Evolutionary conservation across 2,888 invertebrate genomes (phyloP).

Genomic region (Caenorhabditis sp.): DNA sequence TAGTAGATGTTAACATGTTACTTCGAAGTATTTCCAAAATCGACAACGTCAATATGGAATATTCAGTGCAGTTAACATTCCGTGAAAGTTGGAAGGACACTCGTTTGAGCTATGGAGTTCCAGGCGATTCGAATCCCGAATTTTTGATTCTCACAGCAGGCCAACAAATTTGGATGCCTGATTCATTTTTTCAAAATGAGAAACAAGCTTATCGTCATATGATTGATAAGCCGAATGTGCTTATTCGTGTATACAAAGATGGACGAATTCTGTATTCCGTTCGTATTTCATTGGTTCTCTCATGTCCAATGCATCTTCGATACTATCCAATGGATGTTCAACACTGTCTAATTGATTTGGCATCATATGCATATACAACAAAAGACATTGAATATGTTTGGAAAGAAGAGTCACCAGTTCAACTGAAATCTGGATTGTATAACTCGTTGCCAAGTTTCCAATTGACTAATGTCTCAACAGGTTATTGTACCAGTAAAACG

Average conservation of each 20-base stretch:
- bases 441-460: slow-evolving; percentile 82
- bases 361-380: slow-evolving; percentile 97
- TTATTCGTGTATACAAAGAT: slow-evolving; percentile 87
- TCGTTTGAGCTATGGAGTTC: slow-evolving; percentile 73
- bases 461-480: slow-evolving; percentile 89
- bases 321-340: slow-evolving; percentile 86
- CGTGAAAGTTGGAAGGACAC: slow-evolving; percentile 96
- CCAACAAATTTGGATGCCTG: slow-evolving; percentile 95
- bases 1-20: slow-evolving; percentile 68
- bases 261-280: slow-evolving; percentile 55
- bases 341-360: slow-evolving; percentile 91
- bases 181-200: slow-evolving; percentile 91
- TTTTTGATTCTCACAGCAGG: slow-evolving; percentile 69
- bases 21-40: slow-evolving; percentile 70
- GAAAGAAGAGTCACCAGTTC: slow-evolving; percentile 91
- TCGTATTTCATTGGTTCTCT: slow-evolving; percentile 90
- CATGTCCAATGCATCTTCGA: slow-evolving; percentile 95
- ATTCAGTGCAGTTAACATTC: slow-evolving; percentile 92
- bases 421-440: slow-evolving; percentile 80
- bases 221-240: slow-evolving; percentile 78
- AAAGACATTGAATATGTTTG: slow-evolving; percentile 89
- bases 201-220: slow-evolving; percentile 85
- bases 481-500: slow-evolving; percentile 94
- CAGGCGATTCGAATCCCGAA: slow-evolving; percentile 74
- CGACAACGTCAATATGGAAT: slow-evolving; percentile 71